phyloP scores from a whole-genome alignment of 2,888 invertebrate genomes.

The Oxystoma pomonae region DNA sequence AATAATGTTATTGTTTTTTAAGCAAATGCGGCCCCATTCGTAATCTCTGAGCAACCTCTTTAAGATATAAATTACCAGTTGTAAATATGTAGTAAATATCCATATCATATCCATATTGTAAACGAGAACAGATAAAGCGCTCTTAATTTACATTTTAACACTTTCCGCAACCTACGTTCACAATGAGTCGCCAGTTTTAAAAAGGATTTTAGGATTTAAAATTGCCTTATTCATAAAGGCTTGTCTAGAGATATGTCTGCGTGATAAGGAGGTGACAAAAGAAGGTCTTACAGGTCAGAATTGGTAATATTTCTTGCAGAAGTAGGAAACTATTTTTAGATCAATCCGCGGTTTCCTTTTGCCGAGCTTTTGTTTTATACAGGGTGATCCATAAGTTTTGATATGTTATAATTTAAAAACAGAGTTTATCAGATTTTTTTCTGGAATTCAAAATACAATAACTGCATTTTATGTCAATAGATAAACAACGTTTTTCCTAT shows the following conservation, averaged over 20 bases:
- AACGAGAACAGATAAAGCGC: not conserved
- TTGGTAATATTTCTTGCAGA: not conserved
- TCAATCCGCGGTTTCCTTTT: too few relatives aligned
- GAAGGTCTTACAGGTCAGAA: not conserved
- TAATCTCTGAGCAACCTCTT: not conserved
- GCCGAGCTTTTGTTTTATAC: too few relatives aligned
- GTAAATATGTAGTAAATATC: not conserved
- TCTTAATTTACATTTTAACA: not conserved
- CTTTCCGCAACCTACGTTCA: conserved; percentile 18
- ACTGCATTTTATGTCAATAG: too few relatives aligned
- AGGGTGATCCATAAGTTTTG: too few relatives aligned
- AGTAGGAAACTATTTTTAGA: too few relatives aligned
- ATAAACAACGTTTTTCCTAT: too few relatives aligned
- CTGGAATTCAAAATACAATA: too few relatives aligned
- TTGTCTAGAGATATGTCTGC: not conserved
- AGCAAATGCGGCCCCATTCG: too few relatives aligned
- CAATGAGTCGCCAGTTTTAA: conserved; percentile 25
- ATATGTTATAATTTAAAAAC: too few relatives aligned
- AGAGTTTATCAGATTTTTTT: too few relatives aligned
- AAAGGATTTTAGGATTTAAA: conserved; percentile 22
- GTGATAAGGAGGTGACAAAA: not conserved
- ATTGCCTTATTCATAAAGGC: conserved; percentile 20
- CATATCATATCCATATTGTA: not conserved
- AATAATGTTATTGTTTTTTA: too few relatives aligned
- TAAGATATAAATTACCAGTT: not conserved